Conservation (phyloP, 92 coral and sea anemone genomes). For the Porites lobata region DNA sequence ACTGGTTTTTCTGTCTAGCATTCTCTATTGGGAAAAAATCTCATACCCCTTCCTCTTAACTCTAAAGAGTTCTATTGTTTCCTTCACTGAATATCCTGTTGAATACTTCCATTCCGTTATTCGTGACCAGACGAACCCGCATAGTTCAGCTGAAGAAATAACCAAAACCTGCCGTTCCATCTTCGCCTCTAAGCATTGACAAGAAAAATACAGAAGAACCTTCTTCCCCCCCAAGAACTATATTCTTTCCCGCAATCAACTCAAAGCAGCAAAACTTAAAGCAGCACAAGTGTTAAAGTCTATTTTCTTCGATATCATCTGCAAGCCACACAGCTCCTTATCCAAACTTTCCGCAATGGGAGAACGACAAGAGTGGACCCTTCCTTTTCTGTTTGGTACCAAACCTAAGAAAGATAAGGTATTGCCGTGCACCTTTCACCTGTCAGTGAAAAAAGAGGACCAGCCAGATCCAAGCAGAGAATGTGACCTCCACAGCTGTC, state of each 20-base stretch:
- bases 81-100: conserved; percentile 5
- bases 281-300: neutral
- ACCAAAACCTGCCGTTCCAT: neutral
- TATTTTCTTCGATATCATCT: neutral
- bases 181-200: neutral
- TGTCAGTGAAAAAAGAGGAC: neutral
- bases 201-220: neutral
- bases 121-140: neutral
- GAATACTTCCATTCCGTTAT: conserved; percentile 1
- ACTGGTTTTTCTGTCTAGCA: conserved; percentile 28
- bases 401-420: neutral
- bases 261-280: neutral
- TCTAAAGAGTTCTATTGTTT: neutral
- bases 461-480: neutral
- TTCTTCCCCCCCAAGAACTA: conserved; percentile 1
- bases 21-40: conserved; percentile 15
- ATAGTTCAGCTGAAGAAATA: neutral
- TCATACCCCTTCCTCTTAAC: neutral
- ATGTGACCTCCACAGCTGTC: neutral
- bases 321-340: neutral
- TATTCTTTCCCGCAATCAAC: neutral
- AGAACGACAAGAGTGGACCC: neutral
- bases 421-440: conserved; percentile 4
- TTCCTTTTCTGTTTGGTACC: neutral
- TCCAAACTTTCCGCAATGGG: neutral